Base-by-base conservation (phyloP, 2,797 vertebrate species). In the Muscicapa striata region DNA sequence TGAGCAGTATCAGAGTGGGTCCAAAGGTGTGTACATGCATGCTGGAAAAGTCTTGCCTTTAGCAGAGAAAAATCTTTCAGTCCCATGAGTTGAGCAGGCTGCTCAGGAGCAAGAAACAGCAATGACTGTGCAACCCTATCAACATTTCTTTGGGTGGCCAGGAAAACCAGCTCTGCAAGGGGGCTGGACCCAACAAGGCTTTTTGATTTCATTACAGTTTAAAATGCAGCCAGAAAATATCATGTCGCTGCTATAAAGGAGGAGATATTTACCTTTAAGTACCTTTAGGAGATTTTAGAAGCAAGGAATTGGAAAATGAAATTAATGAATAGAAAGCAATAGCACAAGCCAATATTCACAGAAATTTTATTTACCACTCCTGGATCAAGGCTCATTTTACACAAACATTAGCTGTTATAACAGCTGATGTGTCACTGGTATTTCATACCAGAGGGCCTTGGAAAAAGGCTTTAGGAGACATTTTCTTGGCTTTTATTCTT, bases 271-370 rank as follows among this genome's bases (percentile, higher is more conserved):
- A 76, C 89, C 72, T 77, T 40, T 34, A 70, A 58, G 84, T 92
- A 74, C 87, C 72, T 77, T 40, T n/a, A 70, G 61, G 84, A 94
- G 66, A 30, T 82, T 91, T 79, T 52, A 95, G 77, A 95, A 94
- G 84, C 75, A 61, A 94, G 84, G 75, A 88, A 81, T 54, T 93
- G 82, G 87, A 80, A 96, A 95, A 92, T 51, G 18, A 76, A 89
- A 81, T 92, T 89, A 94, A 91, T 88, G 49, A 90, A 80, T 66
- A 87, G 82, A 67, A 89, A 91, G 93, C 87, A 95, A 38, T 91
- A 95, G 67, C 62, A 62, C 20, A 58, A 84, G 72, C 46, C 86
- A 87, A 62, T 95, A 89, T 85, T 87, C 80, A 83, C 38, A 24
- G 14, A 91, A 87, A 45, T 89, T 74, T 84, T 96, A 92, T 90